phyloP scores from a whole-genome alignment of 1,140 invertebrate genomes.

The Monochamus saltuarius region DNA sequence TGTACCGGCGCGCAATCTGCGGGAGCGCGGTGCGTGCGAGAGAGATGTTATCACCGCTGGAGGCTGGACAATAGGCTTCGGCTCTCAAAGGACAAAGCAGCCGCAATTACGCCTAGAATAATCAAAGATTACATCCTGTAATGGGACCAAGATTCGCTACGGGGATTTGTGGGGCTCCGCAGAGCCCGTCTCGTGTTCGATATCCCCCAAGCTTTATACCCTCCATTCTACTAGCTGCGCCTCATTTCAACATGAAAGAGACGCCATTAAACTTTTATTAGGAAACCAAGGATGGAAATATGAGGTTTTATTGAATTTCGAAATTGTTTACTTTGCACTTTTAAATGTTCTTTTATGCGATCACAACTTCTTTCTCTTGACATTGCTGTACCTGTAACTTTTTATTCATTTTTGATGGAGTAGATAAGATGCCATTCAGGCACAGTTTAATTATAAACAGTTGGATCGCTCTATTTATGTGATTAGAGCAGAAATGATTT shows the following conservation, averaged over 20 bases:
- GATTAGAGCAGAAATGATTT: no score
- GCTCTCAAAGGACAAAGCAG: slow-evolving; percentile 38
- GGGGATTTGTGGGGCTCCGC: slow-evolving; percentile 19
- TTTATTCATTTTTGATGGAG: no score
- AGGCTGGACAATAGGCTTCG: slow-evolving; percentile 35
- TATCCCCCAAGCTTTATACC: slow-evolving; percentile 14
- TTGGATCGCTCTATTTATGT: no score
- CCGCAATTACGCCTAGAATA: slow-evolving; percentile 43
- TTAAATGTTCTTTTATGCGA: no score
- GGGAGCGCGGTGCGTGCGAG: slow-evolving; percentile 4
- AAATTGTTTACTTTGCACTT: no score
- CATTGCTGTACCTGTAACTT: no score
- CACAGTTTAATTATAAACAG: no score
- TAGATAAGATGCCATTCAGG: no score
- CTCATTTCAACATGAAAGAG: slow-evolving; percentile 28
- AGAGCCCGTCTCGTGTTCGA: background rate
- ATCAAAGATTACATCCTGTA: slow-evolving; percentile 44
- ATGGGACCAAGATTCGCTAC: slow-evolving; percentile 30
- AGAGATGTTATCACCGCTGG: slow-evolving; percentile 20
- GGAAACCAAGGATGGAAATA: slow-evolving; percentile 4
- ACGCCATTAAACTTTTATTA: slow-evolving; percentile 31
- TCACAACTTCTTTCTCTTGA: no score
- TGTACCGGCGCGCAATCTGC: slow-evolving; percentile 6
- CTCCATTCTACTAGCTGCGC: slow-evolving; percentile 9
- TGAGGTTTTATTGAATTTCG: no score